Evolutionary conservation across 2,888 invertebrate genomes (phyloP).

Genomic region (Ptychoptera contaminata): DNA sequence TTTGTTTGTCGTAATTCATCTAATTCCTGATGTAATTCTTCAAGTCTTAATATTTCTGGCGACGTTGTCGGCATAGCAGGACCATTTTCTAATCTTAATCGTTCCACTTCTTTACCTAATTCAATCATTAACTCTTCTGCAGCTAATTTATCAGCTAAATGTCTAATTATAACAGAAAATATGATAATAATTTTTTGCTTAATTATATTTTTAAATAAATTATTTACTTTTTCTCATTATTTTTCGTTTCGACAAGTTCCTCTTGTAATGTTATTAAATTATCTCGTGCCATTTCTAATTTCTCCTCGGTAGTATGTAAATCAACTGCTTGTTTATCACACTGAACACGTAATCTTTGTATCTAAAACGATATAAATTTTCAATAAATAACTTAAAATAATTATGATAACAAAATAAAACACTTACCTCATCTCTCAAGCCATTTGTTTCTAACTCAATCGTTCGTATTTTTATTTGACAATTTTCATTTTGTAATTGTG

Average conservation of each 20-base stretch:
- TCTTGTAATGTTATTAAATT: constrained; percentile 36
- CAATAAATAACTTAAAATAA: background rate
- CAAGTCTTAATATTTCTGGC: constrained; percentile 56
- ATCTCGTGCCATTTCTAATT: constrained; percentile 37
- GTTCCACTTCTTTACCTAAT: constrained; percentile 48
- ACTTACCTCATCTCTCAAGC: constrained; percentile 43
- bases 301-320: constrained; percentile 35
- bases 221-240: constrained; percentile 37
- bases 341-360: constrained; percentile 42
- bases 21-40: constrained; percentile 60
- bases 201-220: constrained; percentile 7
- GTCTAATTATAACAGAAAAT: background rate
- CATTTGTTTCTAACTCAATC: constrained; percentile 48
- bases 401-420: background rate
- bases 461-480: constrained; percentile 53
- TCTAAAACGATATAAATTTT: background rate
- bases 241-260: constrained; percentile 35
- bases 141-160: constrained; percentile 26
- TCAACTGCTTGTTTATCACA: constrained; percentile 46
- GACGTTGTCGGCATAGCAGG: constrained; percentile 43
- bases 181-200: background rate
- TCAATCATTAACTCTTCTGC: constrained; percentile 45
- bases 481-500: constrained; percentile 60
- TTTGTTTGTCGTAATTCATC: constrained; percentile 57
- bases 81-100: constrained; percentile 43